Evolutionary conservation across 2,888 invertebrate genomes (phyloP), one percentile per base, ranked within the genome.

Genomic region (Sycophila texana): DNA sequence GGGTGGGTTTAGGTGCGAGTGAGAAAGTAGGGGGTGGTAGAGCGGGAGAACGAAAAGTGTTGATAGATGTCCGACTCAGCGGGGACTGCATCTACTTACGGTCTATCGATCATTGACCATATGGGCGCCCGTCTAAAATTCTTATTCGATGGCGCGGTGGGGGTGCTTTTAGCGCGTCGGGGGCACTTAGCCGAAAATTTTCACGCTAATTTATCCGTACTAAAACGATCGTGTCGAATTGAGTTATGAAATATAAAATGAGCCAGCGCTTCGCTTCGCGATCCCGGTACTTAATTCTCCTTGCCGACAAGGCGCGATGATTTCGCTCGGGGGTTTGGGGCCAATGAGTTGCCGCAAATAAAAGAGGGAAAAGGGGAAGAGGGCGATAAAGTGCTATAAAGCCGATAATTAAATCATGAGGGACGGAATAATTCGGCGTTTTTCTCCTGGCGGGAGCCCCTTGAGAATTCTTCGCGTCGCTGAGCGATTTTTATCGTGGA

Each of bases 401-500:
- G 51, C 51, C 65, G 58, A 74, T 74, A 80, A 80, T 80, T 77
- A 80, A 77, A 80, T 77, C 71, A 77, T 66, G 53, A 60, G 60
- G 18, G 61, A 70, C 47, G 67, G 74, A 76, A 80, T 77, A 74
- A 77, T 80, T 53, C 30, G 53, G n/a, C 47, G 22, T 18, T 10
- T 55, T 22, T 63, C 10, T 65, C 20, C 26, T 13, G 10, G 5
- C 53, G 39, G 13, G 51, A 66, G 53, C 47, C 58, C 30, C 72
- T 78, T 66, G 66, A 68, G 72, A 78, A 39, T 72, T 72, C 66
- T 76, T 65, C 73, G 47, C 71, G 75, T 74, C 77, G 26, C 70
- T 53, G 74, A 78, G 65, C 75, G 73, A 76, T 81, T 81, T 81
- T 81, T 79, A 81, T 81, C 79, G 74, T 67, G 61, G 74, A 74